phyloP scores from a whole-genome alignment of 2,113 vertebrate genomes.

The Ia io region DNA sequence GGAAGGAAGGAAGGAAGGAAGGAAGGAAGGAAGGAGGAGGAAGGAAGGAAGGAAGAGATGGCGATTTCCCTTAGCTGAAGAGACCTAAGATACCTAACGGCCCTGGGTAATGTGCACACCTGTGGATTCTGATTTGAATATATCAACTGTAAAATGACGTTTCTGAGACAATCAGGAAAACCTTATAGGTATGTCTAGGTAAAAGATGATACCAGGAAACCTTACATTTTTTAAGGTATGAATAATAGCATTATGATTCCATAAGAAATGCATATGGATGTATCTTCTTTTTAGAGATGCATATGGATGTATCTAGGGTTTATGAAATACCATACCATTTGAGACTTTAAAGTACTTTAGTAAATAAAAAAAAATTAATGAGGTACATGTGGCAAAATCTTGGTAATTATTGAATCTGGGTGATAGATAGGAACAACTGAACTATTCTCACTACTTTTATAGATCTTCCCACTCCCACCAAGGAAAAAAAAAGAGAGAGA shows the following conservation, averaged over 20 bases:
- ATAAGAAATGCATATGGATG: not conserved
- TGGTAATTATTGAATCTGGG: not conserved
- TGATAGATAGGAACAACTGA: not conserved
- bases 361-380: not conserved
- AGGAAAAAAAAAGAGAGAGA: no score
- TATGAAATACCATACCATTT: not conserved
- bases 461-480: not conserved
- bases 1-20: not conserved
- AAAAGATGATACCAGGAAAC: not conserved
- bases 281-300: not conserved
- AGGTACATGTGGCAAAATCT: not conserved
- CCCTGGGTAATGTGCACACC: not conserved
- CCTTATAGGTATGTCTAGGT: not conserved
- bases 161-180: not conserved
- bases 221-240: not conserved
- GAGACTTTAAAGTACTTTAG: not conserved
- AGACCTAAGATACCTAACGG: not conserved
- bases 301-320: not conserved
- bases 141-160: not conserved
- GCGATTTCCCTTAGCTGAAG: not conserved
- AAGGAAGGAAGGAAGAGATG: not conserved
- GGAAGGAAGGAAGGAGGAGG: not conserved
- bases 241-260: not conserved
- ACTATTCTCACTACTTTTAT: not conserved
- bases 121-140: not conserved